These are phyloP conservation scores for Salvator merianae DNA, from an alignment of 2,113 vertebrate species.

Conservation along the genomic window DNA sequence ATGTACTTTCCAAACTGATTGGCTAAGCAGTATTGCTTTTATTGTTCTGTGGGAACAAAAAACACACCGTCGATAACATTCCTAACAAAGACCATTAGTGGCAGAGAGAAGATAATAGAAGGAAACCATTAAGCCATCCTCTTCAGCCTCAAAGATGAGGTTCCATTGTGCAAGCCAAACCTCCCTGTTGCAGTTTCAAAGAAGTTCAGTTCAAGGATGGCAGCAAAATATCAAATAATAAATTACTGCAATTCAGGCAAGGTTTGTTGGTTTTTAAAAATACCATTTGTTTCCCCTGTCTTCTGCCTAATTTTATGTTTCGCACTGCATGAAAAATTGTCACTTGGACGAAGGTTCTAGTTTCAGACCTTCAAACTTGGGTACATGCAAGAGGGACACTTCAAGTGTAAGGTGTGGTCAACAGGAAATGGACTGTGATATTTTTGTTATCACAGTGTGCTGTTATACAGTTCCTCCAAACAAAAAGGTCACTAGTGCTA, in stretches of 20 bases:
- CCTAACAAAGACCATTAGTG: conserved; percentile 52
- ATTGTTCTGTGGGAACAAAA: conserved; percentile 56
- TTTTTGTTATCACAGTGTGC: background rate
- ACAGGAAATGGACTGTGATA: background rate
- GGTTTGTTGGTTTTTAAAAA: background rate
- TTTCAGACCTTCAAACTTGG: background rate
- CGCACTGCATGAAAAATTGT: background rate
- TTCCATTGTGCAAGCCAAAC: conserved; percentile 28
- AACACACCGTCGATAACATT: conserved; percentile 43
- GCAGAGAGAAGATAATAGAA: conserved; percentile 67
- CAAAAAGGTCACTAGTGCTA: background rate
- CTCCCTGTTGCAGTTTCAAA: conserved; percentile 31
- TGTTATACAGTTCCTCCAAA: background rate
- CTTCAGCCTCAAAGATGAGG: conserved; percentile 48
- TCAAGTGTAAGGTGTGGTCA: background rate
- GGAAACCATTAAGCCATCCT: conserved; percentile 67
- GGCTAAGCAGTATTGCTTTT: conserved; percentile 54
- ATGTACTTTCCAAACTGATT: conserved; percentile 57
- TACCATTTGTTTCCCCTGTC: background rate
- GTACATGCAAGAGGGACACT: background rate
- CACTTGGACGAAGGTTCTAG: background rate
- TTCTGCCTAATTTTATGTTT: background rate
- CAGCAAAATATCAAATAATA: conserved; percentile 25
- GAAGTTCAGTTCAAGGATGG: conserved; percentile 4
- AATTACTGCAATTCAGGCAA: background rate